Evolutionary conservation across 1,140 invertebrate species (phyloP), one percentile per base, ranked within the genome.

Genomic region (Euwallacea similis): DNA sequence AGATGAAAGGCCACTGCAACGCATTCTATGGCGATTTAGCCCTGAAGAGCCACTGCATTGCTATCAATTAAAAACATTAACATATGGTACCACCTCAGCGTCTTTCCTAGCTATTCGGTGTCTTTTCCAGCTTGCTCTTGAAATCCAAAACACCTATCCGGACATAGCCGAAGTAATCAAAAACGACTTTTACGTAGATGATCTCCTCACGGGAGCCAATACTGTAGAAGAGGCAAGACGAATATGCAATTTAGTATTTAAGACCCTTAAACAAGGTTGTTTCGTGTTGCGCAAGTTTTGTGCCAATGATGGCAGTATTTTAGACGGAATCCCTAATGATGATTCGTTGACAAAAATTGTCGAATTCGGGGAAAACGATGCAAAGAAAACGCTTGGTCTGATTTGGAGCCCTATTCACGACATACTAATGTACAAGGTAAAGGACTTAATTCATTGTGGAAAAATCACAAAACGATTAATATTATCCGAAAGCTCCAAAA

Each of bases 141-240:
- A 81, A 46, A 7, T 8, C 46, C 42, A 44, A 47, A 46, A 44
- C 11, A 9, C 9, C 10, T 10, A 47, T 33, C 61, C 80, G 21
- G 46, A 55, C 6, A 76, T 73, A 33, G 50, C 75, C 46, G 44
- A 75, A 53, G 73, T 78, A 9, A 78, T 83, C 11, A 46, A 54
- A 42, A 75, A 70, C 7, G 79, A 83, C 67, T 82, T 82, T 66
- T 86, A 84, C 68, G 80, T 84, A 3, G 84, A 86, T 67, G 82
- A 86, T 74, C 62, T 82, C 11, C 64, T 84, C 1, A 76, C 77
- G 16, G 81, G 83, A n/a, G 44, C 0, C n/a, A 13, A 21, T 60
- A 44, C 41, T 46, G 16, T 61, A 1, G 66, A 61, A 13, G 58
- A 68, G 46, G 10, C 42, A 66, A 66, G 73, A 64, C 13, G 69